Conservation (phyloP, 2,888 invertebrate species). For the Adelphocoris suturalis region DNA sequence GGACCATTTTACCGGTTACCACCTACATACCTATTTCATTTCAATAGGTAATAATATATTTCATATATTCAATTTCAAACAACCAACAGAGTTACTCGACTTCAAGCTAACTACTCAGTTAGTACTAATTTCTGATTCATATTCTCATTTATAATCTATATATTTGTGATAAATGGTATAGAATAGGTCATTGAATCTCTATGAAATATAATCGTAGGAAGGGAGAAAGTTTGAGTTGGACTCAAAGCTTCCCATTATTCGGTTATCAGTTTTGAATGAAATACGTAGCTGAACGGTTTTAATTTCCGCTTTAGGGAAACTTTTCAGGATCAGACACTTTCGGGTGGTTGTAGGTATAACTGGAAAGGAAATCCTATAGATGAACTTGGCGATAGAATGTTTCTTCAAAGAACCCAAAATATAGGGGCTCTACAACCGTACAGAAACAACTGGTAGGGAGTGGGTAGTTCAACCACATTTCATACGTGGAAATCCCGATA, state of each 20-base stretch:
- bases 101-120: no score
- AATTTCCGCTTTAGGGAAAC: slow-evolving; percentile 40
- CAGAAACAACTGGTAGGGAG: background rate
- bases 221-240: background rate
- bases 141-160: no score
- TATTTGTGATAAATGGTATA: no score
- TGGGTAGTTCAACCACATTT: background rate
- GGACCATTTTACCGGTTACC: no score
- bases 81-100: no score
- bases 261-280: slow-evolving; percentile 7
- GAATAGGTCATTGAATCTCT: no score
- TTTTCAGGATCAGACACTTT: slow-evolving; percentile 2
- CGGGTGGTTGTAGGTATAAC: background rate
- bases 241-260: background rate
- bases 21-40: no score
- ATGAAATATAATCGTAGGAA: background rate
- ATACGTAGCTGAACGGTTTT: slow-evolving; percentile 40
- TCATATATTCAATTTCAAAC: no score
- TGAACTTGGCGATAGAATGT: background rate
- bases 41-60: no score
- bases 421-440: background rate
- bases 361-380: background rate
- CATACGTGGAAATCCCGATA: background rate
- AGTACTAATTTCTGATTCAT: no score
- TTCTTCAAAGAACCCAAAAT: no score